These are phyloP conservation scores for Andrena haemorrhoa DNA, from an alignment of 2,888 invertebrate species.

Conservation along the genomic window DNA sequence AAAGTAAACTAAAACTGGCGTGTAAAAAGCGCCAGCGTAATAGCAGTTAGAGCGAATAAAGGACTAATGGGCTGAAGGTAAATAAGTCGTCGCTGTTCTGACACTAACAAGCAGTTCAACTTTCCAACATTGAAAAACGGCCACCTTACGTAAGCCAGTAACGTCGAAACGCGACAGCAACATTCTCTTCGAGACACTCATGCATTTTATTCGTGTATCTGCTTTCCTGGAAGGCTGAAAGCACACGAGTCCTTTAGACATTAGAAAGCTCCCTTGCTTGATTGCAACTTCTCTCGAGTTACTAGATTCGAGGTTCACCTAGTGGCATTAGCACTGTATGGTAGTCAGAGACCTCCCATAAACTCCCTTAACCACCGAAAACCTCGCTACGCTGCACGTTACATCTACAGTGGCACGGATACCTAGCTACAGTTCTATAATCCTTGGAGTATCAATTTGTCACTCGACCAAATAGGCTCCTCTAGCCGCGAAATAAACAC, in stretches of 20 bases:
- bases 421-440: too few species aligned
- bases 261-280: too few species aligned
- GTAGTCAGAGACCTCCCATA: too few species aligned
- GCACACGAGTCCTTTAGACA: too few species aligned
- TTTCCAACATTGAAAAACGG: neutral
- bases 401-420: too few species aligned
- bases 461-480: neutral
- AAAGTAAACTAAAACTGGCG: neutral
- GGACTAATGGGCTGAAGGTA: neutral
- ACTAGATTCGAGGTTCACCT: too few species aligned
- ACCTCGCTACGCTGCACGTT: too few species aligned
- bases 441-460: too few species aligned
- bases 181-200: conserved; percentile 2
- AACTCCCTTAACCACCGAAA: too few species aligned
- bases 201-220: conserved; percentile 9
- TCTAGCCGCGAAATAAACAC: neutral
- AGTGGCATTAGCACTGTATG: too few species aligned
- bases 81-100: neutral
- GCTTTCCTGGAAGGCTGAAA: neutral
- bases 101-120: neutral
- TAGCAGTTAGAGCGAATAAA: neutral
- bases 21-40: neutral
- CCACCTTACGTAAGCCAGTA: neutral
- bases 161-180: neutral
- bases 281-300: too few species aligned